These are phyloP conservation scores for Botrylloides violaceus DNA, from an alignment of 23 tunicate species.

Conservation along the genomic window DNA sequence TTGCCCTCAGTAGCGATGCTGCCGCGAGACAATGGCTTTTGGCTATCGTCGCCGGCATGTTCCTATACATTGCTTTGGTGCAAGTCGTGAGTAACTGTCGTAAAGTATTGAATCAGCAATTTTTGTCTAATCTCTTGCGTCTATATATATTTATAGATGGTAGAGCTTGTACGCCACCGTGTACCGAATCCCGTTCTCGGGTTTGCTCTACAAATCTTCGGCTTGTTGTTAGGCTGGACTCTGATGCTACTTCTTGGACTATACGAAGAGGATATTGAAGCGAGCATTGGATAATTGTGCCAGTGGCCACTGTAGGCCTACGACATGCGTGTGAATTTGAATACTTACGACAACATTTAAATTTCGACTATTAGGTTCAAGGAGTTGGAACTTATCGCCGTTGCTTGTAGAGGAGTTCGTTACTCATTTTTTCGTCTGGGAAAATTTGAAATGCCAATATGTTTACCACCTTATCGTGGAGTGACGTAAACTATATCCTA, in stretches of 20 bases:
- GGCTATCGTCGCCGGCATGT: slow-evolving; percentile 85
- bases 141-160: not conserved
- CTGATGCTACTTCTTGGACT: slow-evolving; percentile 49
- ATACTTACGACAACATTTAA: too few species aligned
- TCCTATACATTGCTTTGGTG: slow-evolving; percentile 72
- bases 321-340: too few species aligned
- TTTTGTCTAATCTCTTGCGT: too few species aligned
- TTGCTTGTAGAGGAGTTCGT: too few species aligned
- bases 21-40: slow-evolving; percentile 75
- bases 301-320: too few species aligned
- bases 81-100: slow-evolving; percentile 52
- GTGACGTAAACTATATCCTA: not conserved
- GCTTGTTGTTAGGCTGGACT: slow-evolving; percentile 67
- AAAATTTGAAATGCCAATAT: not conserved
- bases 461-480: not conserved
- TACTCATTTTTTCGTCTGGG: too few species aligned
- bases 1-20: slow-evolving; percentile 44
- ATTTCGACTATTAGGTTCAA: too few species aligned
- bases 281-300: not conserved
- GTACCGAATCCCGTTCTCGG: slow-evolving; percentile 20
- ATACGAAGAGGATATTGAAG: slow-evolving; percentile 42
- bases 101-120: not conserved
- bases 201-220: slow-evolving; percentile 62
- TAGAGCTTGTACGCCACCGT: not conserved
- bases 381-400: too few species aligned